Conservation (phyloP, 30 jellyfish, hydroid and myxozoan genomes). For the Turritopsis dohrnii region DNA sequence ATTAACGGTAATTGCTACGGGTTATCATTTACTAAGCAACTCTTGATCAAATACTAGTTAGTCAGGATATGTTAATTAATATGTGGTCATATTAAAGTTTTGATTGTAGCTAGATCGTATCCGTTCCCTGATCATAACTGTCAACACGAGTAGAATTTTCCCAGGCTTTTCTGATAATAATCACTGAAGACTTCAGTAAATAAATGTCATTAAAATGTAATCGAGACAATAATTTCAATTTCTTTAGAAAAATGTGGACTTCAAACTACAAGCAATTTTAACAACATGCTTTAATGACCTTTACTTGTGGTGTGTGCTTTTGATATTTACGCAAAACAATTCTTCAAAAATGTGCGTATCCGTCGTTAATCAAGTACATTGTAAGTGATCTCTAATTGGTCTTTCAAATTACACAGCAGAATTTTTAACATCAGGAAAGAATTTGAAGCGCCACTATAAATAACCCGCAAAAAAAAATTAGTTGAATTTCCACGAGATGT, state of each 20-base stretch:
- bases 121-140: constrained; percentile 5
- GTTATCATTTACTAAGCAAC: background rate
- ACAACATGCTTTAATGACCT: background rate
- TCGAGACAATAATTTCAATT: background rate
- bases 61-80: background rate
- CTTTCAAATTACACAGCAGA: background rate
- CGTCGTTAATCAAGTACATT: background rate
- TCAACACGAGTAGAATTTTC: constrained; percentile 1
- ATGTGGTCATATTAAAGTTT: background rate
- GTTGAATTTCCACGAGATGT: background rate
- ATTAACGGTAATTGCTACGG: background rate
- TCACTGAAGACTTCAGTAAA: background rate
- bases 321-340: background rate
- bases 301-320: background rate
- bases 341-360: background rate
- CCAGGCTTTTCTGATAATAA: background rate
- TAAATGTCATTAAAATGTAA: background rate
- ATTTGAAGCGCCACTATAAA: background rate
- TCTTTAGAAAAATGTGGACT: background rate
- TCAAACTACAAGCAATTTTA: background rate
- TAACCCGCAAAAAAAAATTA: background rate
- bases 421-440: background rate
- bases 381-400: no score
- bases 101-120: background rate
- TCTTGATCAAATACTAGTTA: background rate